Percentiles rank a stretch among this genome's conserved stretches.
phyloP scores from a whole-genome alignment of 2,888 invertebrate genomes.

The Drosophila macrospina region DNA sequence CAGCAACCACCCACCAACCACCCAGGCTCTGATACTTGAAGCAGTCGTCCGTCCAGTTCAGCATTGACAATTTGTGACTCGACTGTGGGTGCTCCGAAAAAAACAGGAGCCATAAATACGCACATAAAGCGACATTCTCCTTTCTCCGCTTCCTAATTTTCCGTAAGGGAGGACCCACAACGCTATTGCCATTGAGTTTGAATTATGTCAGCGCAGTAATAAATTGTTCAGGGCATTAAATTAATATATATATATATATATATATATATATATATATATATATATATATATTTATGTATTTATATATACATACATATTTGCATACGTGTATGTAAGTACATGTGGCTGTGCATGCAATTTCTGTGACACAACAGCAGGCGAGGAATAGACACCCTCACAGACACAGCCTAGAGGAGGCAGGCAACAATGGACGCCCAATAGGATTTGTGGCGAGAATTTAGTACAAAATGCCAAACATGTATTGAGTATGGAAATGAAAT shows the following conservation, averaged over 20 bases:
- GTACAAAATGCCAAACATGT: conserved; percentile 52
- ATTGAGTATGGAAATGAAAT: conserved; percentile 44
- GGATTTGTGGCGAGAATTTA: conserved; percentile 59
- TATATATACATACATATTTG: conserved; percentile 16
- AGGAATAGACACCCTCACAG: conserved; percentile 12
- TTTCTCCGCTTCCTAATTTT: conserved; percentile 7
- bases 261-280: conserved; percentile 43
- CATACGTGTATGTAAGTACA: background rate
- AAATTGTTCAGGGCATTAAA: conserved; percentile 72
- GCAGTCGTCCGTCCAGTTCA: conserved; percentile 28
- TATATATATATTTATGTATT: conserved; percentile 32
- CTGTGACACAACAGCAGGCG: conserved; percentile 22
- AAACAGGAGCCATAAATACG: conserved; percentile 52
- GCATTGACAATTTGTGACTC: conserved; percentile 51
- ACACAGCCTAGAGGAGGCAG: conserved; percentile 1
- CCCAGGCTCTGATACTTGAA: conserved; percentile 32
- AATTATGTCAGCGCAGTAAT: conserved; percentile 76
- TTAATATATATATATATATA: conserved; percentile 62
- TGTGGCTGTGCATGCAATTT: conserved; percentile 20
- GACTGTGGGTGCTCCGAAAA: conserved; percentile 21
- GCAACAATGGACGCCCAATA: conserved; percentile 33
- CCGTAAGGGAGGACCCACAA: conserved; percentile 17
- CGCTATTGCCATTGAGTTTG: conserved; percentile 67
- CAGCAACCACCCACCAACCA: conserved; percentile 6
- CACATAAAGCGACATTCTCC: conserved; percentile 45